These are phyloP conservation scores for Chelonus formosanus DNA, from an alignment of 2,888 invertebrate genomes.

Conservation along the genomic window DNA sequence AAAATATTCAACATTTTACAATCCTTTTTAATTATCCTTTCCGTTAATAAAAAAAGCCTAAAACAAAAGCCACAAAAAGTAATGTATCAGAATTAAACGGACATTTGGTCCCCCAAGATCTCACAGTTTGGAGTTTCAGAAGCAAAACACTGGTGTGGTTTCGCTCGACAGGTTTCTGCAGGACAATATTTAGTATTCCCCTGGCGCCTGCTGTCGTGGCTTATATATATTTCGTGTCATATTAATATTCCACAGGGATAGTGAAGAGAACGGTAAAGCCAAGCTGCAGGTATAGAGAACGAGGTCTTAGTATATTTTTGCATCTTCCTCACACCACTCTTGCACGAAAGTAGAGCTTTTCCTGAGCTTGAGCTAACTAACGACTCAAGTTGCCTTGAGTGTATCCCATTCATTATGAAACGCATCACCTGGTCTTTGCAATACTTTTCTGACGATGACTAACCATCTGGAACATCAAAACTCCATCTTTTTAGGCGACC, in stretches of 20 bases:
- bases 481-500: background rate
- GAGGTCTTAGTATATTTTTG: no score
- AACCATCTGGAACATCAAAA: conserved; percentile 3
- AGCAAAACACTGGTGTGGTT: conserved; percentile 22
- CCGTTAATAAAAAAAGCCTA: no score
- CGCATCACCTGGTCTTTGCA: background rate
- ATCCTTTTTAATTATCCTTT: no score
- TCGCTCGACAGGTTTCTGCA: conserved; percentile 44
- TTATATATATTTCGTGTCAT: conserved; percentile 65
- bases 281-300: background rate
- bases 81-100: conserved; percentile 14
- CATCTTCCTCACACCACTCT: no score
- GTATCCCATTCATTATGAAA: background rate
- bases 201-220: conserved; percentile 61
- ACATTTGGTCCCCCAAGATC: conserved; percentile 22
- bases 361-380: conserved; percentile 14
- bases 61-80: background rate
- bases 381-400: conserved; percentile 14
- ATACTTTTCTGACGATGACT: background rate
- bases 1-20: no score
- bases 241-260: conserved; percentile 64
- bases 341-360: conserved; percentile 2
- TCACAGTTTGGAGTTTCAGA: conserved; percentile 18
- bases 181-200: conserved; percentile 64
- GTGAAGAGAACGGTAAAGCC: conserved; percentile 38